Base-by-base conservation (phyloP, 2,888 invertebrate genomes). In the Tanypteryx hageni region DNA sequence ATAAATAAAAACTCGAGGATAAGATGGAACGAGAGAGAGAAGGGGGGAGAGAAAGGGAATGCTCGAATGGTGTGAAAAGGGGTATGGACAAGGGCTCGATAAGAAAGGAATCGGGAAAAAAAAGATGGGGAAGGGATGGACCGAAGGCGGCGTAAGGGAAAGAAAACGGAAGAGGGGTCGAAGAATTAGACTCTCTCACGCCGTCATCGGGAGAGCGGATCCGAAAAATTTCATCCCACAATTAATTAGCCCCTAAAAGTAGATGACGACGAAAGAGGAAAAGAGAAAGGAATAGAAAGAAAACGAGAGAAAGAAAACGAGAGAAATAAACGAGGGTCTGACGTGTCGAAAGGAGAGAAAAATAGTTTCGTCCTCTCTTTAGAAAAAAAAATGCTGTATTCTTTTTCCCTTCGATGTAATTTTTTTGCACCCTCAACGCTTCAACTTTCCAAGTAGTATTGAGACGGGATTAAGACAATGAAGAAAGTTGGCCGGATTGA, bases 171-270 rank as follows among this genome's bases (percentile, higher is more conserved):
- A n/a, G 83, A 11, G 83, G 83, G 83, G 18, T 7, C 7, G 57
- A n/a, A 18, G 56, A 57, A 57, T 18, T 18, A n/a, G 9, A 76
- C 10, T 18, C 10, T n/a, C 76, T 27, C 22, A n/a, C 61, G 61
- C 27, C 64, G 16, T 5, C 27, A 44, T 10, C 22, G 76, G 64
- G 89, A 89, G n/a, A 89, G 59, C n/a, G 89, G 89, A 22, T 89
- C 44, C 64, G 89, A 89, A 89, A 76, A 89, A 89, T 68, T 89
- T 89, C 89, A 44, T 89, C 89, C 64, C 89, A 27, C 64, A 44
- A 89, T 64, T 64, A 89, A 89, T 89, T 89, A 89, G 89, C 58
- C 58, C 31, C 16, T 44, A 89, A 44, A 61, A 59, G 8, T 31
- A 86, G 83, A 44, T 14, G 84, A 86, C 59, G 58, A 22, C n/a